Conservation (phyloP, 2,888 invertebrate species). For the Smittia aterrima region DNA sequence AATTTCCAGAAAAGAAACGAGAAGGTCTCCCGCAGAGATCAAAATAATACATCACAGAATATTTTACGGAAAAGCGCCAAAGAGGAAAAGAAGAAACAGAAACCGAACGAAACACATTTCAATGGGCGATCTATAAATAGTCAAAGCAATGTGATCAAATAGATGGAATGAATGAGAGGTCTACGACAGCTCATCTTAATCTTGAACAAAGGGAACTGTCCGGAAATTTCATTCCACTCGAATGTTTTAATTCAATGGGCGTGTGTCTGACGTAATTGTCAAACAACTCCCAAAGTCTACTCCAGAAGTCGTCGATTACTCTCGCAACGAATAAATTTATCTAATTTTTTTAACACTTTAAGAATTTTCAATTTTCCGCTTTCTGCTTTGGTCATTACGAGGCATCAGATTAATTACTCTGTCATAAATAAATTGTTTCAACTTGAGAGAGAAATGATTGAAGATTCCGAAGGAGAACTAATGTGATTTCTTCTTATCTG, state of each 20-base stretch:
- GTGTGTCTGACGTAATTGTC: too few species aligned
- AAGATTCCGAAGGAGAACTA: background rate
- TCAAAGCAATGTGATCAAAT: background rate
- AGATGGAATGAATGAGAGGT: background rate
- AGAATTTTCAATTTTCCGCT: background rate
- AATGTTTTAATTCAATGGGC: too few species aligned
- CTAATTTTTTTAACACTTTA: background rate
- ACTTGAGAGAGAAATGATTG: background rate
- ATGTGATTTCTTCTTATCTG: background rate
- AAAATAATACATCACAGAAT: background rate
- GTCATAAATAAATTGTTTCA: background rate
- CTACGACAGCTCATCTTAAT: background rate
- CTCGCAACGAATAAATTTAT: background rate
- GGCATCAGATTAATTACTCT: background rate
- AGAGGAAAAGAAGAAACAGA: background rate
- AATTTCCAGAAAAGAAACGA: background rate
- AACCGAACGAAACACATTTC: background rate
- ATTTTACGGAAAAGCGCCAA: background rate
- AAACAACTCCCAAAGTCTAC: background rate
- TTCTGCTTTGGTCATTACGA: conserved; percentile 5
- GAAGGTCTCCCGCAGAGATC: conserved; percentile 23
- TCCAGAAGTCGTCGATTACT: background rate
- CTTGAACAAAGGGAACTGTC: too few species aligned
- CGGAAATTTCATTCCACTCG: too few species aligned
- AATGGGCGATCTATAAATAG: background rate